Base-by-base conservation (phyloP, 1,140 invertebrate genomes). In the Pogonognathellus flavescens region DNA sequence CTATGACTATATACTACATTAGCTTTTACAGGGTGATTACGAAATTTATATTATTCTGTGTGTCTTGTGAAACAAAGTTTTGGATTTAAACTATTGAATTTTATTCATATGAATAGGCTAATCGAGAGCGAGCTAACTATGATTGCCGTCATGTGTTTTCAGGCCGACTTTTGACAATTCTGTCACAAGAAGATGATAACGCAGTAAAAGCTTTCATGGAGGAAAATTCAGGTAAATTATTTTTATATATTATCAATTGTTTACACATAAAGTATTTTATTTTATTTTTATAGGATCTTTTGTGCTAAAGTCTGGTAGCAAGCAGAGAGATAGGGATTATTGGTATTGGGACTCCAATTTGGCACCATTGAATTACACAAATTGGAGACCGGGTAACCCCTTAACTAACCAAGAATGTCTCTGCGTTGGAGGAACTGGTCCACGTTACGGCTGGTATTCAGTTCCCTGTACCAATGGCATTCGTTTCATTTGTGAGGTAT, bases 321-420 rank as follows among this genome's bases (percentile, higher is more conserved):
- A n/a, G n/a, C n/a, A n/a, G n/a, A n/a, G 59, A 60, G 59, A 16
- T 60, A 10, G 8, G n/a, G n/a, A 60, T 18, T 60, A 60, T 60
- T 60, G 59, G 59, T 60, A 60, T 60, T 60, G 59, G 59, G 59
- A 60, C n/a, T 60, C 59, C n/a, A 60, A 60, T 18, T 60, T 60
- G 59, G 10, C 59, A 10, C 59, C 59, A 6, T 60, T 60, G 10
- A 60, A 13, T 18, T 60, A 60, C 59, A 60, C 59, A 60, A 60
- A 60, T 60, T 60, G 59, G 59, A 10, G 59, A 10, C 59, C n/a
- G 59, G 59, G n/a, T 18, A 8, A 60, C n/a, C 59, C 59, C 6
- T 6, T 18, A 60, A 60, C n/a, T 10, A 18, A 60, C 59, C n/a
- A 60, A 6, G 59, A 60, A 10, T 60, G 59, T 16, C n/a, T 60